A percentile compares a stretch with the other conserved stretches of the same genome.
Conservation (phyloP, 2,888 invertebrate genomes). For the Phortica okadai region DNA sequence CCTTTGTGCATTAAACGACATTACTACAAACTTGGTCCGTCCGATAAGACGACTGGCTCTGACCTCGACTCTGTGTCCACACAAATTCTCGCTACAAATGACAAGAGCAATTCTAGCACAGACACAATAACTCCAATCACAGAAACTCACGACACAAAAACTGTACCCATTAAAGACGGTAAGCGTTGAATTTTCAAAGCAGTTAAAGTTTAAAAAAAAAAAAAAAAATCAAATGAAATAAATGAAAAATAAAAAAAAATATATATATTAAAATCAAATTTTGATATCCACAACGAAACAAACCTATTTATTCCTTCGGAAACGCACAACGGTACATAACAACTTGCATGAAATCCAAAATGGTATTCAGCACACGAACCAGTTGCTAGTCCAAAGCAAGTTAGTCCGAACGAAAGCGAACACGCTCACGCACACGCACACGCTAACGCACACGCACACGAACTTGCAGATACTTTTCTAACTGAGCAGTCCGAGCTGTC, state of each 20-base stretch:
- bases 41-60: conserved; percentile 58
- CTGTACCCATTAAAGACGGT: conserved; percentile 49
- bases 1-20: conserved; percentile 66
- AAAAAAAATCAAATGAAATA: conserved; percentile 42
- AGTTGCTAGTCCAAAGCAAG: conserved; percentile 12
- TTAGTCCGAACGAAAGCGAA: background rate
- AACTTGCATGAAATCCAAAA: conserved; percentile 6
- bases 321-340: conserved; percentile 6
- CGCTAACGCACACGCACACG: background rate
- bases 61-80: background rate
- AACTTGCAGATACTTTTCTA: too few relatives aligned
- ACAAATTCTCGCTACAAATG: conserved; percentile 42
- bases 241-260: conserved; percentile 32
- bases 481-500: background rate
- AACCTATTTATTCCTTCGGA: conserved; percentile 15
- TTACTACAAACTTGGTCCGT: conserved; percentile 73
- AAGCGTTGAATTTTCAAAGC: conserved; percentile 51
- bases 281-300: conserved; percentile 5
- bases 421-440: background rate
- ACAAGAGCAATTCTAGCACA: conserved; percentile 35
- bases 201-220: conserved; percentile 61
- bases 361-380: background rate
- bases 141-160: conserved; percentile 31
- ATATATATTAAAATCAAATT: conserved; percentile 25
- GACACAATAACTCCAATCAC: conserved; percentile 20